Base-by-base conservation (phyloP, 2,888 invertebrate genomes). In the Tachina lurida region DNA sequence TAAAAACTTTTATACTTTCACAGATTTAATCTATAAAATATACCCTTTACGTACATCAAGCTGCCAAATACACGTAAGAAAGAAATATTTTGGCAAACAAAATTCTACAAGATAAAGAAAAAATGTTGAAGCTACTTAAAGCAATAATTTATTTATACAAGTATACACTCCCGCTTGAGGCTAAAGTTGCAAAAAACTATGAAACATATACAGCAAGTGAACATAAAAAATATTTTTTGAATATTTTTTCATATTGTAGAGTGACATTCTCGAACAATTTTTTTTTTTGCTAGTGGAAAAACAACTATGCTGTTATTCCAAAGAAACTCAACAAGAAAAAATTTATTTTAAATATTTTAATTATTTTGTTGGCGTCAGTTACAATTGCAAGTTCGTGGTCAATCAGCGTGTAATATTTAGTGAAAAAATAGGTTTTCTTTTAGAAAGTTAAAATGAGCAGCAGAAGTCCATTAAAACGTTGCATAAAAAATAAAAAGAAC, bases 81-180 rank as follows among this genome's bases (percentile, higher is more conserved):
- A 49, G 22, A 62, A 70, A 54, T 17, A 45, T 70, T 78, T 78
- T 78, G 68, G 49, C 52, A 75, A 75, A 75, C 15, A 56, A 76
- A 67, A 31, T 31, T 31, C 31, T 63, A 63, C 45, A 49, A 39
- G 39, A 15, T 45, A 71, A 74, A 54, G 22, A 56, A 58, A 12
- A 52, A 78, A 62, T 22, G 9, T 62, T 49, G 17, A 31, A 47
- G 60, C 39, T 15, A 73, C 73, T 60, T 54, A 49, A 75, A 54
- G 41, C 56, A 60, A 67, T 76, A 22, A 73, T 67, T 83, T 84
- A 83, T 83, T 78, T 68, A 74, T 78, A 52, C 47, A 84, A 78
- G 60, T 74, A 62, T 41, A 83, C 83, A 77, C 83, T 67, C 71
- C 47, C 73, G 67, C 52, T 52, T 17, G 52, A 75, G 54, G 19